phyloP scores from a whole-genome alignment of 2,113 vertebrate species.

The Podarcis muralis region DNA sequence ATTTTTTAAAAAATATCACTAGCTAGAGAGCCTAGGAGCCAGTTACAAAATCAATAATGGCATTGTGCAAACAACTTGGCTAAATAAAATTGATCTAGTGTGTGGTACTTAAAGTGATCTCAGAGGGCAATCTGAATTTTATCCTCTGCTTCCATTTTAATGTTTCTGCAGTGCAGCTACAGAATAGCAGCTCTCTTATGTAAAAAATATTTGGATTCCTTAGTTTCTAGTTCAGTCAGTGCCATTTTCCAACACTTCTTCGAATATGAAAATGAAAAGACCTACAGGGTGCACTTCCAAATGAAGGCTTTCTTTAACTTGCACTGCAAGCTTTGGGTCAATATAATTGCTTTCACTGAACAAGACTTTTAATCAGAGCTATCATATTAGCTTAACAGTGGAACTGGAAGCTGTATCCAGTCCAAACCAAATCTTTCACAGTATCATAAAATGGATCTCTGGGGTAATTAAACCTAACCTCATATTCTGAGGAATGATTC shows the following conservation, averaged over 20 bases:
- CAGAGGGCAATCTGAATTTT: not conserved
- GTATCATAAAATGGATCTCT: not conserved
- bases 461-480: conserved; percentile 1
- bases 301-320: conserved; percentile 58
- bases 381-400: conserved; percentile 68
- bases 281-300: conserved; percentile 76
- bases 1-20: not conserved
- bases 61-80: not conserved
- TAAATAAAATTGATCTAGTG: conserved; percentile 11
- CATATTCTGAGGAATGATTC: not conserved
- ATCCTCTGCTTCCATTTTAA: not conserved
- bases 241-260: conserved; percentile 74
- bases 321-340: conserved; percentile 66
- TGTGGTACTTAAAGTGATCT: not conserved
- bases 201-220: conserved; percentile 61
- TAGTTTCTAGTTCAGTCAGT: conserved; percentile 79
- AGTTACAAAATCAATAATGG: conserved; percentile 19
- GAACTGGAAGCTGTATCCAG: conserved; percentile 49
- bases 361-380: conserved; percentile 72
- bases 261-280: conserved; percentile 71
- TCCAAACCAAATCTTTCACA: conserved; percentile 62
- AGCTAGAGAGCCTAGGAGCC: not conserved
- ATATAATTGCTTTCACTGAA: conserved; percentile 72
- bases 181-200: not conserved
- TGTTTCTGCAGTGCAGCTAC: not conserved